Evolutionary conservation across 2,797 vertebrate species (phyloP), one percentile per base, ranked within the genome.

Genomic region (Gambusia yucatana): DNA sequence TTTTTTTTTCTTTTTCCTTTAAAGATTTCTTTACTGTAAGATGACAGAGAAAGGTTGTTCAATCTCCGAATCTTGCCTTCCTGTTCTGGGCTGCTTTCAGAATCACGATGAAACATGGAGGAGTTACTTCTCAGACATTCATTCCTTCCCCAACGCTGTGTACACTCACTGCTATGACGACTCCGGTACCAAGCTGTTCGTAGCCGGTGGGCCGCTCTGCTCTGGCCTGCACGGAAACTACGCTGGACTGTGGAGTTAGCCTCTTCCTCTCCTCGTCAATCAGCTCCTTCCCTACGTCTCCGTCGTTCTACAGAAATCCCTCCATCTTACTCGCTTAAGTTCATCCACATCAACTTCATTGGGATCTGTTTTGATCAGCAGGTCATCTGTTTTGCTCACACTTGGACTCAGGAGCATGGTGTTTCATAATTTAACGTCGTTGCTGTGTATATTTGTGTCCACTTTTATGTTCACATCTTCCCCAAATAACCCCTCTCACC

Each of bases 151-250:
- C 75, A 99, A 99, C 36, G 98, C 98, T 13, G 98, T 99, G 95
- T 99, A 99, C 94, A 99, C 98, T 9, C 98, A 99, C 96, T 99
- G 98, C 95, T 99, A 99, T 7, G 98, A 99, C 86, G 97, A 97
- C 72, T 99, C 98, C 0, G 98, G 98, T 94, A 99, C 96, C 77
- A 99, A 99, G 88, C 97, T 99, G 84, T 99, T 99, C 72, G 98
- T 99, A 88, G 98, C 98, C 72, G 98, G 98, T 44, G 98, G 98
- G 33, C 98, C 98, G 0, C 96, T 99, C 83, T 99, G 98, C 83
- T 99, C 98, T 20, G 98, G 98, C 86, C 97, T 99, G 84, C 98
- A 99, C 2, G 98, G 98, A 87, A 99, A 99, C 94, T 99, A 99
- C 6, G 98, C 98, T 47, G 98, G 97, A 81, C 96, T 99, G 83